Conservation (phyloP, 1,140 invertebrate genomes). For the Hermetia illucens region DNA sequence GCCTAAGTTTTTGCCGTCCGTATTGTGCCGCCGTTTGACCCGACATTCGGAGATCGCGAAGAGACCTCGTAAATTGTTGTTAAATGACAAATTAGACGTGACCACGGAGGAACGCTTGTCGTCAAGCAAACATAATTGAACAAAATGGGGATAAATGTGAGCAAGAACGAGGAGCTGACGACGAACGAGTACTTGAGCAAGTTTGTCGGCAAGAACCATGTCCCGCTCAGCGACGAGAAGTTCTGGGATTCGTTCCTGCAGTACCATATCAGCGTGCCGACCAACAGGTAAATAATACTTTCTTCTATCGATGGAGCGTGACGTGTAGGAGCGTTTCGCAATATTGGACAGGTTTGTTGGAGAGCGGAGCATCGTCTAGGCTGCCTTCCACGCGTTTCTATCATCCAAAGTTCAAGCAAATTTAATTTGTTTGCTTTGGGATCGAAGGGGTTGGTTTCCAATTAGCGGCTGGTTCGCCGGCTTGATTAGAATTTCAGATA, state of each 20-base stretch:
- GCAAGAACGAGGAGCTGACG: conserved; percentile 64
- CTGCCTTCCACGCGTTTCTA: neutral
- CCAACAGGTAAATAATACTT: conserved; percentile 45
- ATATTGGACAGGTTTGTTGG: conserved; percentile 5
- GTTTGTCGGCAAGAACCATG: conserved; percentile 63
- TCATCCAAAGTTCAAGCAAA: too few relatives aligned
- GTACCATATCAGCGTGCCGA: conserved; percentile 71
- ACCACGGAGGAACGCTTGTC: too few relatives aligned
- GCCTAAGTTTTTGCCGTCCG: too few relatives aligned
- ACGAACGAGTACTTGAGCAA: conserved; percentile 65
- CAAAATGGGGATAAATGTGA: conserved; percentile 73
- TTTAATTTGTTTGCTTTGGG: too few relatives aligned
- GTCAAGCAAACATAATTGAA: too few relatives aligned
- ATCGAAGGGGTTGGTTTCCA: too few relatives aligned
- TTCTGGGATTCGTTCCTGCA: conserved; percentile 91
- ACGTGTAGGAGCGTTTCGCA: conserved; percentile 3
- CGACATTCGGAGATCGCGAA: too few relatives aligned
- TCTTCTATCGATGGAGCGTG: neutral
- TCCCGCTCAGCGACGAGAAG: conserved; percentile 67
- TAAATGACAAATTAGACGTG: too few relatives aligned
- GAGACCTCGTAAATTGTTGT: too few relatives aligned
- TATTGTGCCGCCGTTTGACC: too few relatives aligned
- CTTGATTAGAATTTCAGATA: too few relatives aligned
- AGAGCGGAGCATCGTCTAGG: neutral
- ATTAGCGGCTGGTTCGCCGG: too few relatives aligned